Evolutionary conservation across 2,888 invertebrate species (phyloP), one percentile per base, ranked within the genome.

Genomic region (Drosophila setosimentum): DNA sequence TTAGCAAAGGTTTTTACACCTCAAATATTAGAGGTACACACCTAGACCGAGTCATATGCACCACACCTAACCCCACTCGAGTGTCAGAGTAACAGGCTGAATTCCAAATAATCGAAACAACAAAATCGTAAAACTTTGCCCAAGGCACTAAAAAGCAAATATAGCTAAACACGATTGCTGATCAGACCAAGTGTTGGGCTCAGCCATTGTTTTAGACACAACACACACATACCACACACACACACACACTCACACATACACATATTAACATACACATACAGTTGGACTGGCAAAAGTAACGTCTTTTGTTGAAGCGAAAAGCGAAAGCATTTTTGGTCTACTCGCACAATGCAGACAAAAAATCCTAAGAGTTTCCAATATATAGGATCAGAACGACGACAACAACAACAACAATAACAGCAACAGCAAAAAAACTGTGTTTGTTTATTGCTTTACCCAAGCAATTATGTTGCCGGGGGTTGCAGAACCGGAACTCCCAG

Each of bases 1-100:
- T 83, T 89, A 84, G 70, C 84, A 66, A 84, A 83, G 87, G 84
- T 87, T 87, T 87, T 80, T 81, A 83, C 84, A 89, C 89, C 87
- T 83, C 64, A 50, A 66, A 68, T 66, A 51, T 70, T 68, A 61
- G 60, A 32, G 80, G 80, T 82, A 81, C 89, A 89, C 89, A 86
- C 83, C 83, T 83, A 67, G 68, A 45, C 53, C 24, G 37, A 75
- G 66, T 57, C 51, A 59, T 37, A 63, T 79, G 51, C 57, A 80
- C 64, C 80, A 80, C 45, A 45, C 24, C 45, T 45, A 78, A 76
- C 77, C 78, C 73, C 77, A 80, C 76, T 70, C 49, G 45, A 59
- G n/a, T 50, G 53, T 49, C 35, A 32, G 21, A 55, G 57, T 50
- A 57, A 68, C 42, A 49, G 62, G 67, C 73, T 63, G 30, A 57